These are phyloP conservation scores for Brassicogethes aeneus DNA, from an alignment of 2,888 invertebrate genomes.

Conservation along the genomic window DNA sequence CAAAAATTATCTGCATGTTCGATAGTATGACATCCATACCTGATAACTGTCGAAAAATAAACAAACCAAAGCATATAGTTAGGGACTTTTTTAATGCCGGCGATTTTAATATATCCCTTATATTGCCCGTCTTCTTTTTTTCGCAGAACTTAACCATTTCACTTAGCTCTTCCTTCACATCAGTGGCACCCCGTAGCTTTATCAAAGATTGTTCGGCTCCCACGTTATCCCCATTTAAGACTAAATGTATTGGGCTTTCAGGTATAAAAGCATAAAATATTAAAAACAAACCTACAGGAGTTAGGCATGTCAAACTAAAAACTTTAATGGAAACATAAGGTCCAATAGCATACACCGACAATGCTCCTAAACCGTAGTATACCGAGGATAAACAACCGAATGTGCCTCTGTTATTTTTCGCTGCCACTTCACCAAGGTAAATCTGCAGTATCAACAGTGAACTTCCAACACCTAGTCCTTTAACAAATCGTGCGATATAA, in stretches of 20 bases:
- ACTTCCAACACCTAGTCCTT: constrained; percentile 58
- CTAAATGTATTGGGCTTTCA: constrained; percentile 64
- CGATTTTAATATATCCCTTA: constrained; percentile 12
- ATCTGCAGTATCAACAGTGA: constrained; percentile 66
- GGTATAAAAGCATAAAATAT: constrained; percentile 52
- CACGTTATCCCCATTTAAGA: constrained; percentile 47
- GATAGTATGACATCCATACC: constrained; percentile 71
- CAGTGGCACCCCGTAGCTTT: constrained; percentile 45
- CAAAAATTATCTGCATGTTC: constrained; percentile 65
- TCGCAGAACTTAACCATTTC: constrained; percentile 15
- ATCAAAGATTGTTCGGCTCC: constrained; percentile 48
- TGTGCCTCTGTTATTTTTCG: constrained; percentile 67
- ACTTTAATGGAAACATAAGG: constrained; percentile 57
- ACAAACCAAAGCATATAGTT: constrained; percentile 32
- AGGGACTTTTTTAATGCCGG: constrained; percentile 27
- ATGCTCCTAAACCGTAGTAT: constrained; percentile 56
- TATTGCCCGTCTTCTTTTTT: constrained; percentile 10
- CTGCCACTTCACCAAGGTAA: constrained; percentile 79
- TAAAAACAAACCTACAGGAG: constrained; percentile 44
- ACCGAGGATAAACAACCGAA: constrained; percentile 59
- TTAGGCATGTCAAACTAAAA: constrained; percentile 42
- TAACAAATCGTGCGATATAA: constrained; percentile 48
- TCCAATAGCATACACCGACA: constrained; percentile 59
- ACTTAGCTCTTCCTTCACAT: constrained; percentile 18
- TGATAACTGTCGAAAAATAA: constrained; percentile 33